phyloP scores from a whole-genome alignment of 2,113 vertebrate genomes.

The Capreolus pygargus region DNA sequence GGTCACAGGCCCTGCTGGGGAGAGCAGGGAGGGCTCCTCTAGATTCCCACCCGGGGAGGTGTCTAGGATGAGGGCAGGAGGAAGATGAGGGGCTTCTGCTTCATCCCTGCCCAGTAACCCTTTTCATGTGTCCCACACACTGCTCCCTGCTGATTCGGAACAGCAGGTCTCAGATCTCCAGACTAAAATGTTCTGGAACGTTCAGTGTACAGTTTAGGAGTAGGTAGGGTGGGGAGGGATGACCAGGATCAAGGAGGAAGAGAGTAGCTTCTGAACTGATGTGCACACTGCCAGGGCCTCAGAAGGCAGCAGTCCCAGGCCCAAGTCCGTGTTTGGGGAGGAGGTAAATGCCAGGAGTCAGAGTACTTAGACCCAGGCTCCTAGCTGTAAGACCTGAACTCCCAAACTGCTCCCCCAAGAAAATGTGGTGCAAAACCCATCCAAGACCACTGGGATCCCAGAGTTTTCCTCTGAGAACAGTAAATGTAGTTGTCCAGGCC shows the following conservation, averaged over 20 bases:
- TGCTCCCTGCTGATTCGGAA: slow-evolving; percentile 32
- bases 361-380: background rate
- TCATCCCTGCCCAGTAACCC: background rate
- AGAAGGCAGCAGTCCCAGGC: background rate
- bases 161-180: slow-evolving; percentile 39
- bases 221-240: accelerated
- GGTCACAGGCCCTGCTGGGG: too few relatives aligned
- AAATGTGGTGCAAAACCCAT: background rate
- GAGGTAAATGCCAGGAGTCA: background rate
- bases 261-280: background rate
- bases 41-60: background rate
- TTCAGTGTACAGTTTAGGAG: background rate
- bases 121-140: background rate
- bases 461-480: background rate
- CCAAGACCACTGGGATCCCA: background rate
- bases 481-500: background rate
- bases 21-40: background rate
- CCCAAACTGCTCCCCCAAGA: background rate
- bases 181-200: slow-evolving; percentile 13
- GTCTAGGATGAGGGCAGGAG: background rate
- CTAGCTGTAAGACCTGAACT: background rate
- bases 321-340: background rate
- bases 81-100: background rate
- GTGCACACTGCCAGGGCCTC: background rate
- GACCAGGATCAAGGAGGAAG: background rate